Evolutionary conservation across 2,888 invertebrate species (phyloP), one percentile per base, ranked within the genome.

Genomic region (Megamerina dolium): DNA sequence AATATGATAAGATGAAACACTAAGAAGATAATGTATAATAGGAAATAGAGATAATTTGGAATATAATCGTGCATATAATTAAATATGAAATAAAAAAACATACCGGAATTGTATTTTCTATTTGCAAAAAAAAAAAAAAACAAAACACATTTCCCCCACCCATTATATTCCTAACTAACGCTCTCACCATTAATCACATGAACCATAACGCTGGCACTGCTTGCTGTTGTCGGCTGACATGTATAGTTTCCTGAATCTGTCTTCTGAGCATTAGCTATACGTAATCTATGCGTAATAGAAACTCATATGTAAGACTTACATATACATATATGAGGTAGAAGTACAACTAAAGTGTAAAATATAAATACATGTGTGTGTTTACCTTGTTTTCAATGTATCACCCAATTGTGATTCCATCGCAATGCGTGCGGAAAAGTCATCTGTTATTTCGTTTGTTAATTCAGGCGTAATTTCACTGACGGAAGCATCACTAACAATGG

Each of bases 171-270:
- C n/a, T n/a, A n/a, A n/a, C n/a, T n/a, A n/a, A n/a, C n/a, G 37
- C 46, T 52, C 74, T 78, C 75, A 87, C 89, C 89, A 73, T 87
- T 88, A 68, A 91, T 87, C 64, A 90, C 87, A 72, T 90, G 89
- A 54, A 91, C 87, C 68, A 86, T 85, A 58, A 89, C 87, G 57
- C 85, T 87, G 51, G 89, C 83, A 23, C 84, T 80, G 57, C 85
- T 85, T 34, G 89, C 88, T 66, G 87, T 83, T 26, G 90, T 89
- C 16, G 90, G 90, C 56, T 85, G 83, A 70, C 90, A 91, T 66
- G 88, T 87, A 73, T 90, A 91, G 74, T 90, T 90, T 45, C 90
- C 90, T 42, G 87, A 87, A 72, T 90, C 89, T 26, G 80, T 75
- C 35, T 82, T 79, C 60, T 81, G 78, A 35, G 85, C 82, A 66